Percentiles rank a stretch among this genome's conserved stretches.
Evolutionary conservation across 1,140 invertebrate genomes (phyloP).

Genomic region (Pomacea maculata): DNA sequence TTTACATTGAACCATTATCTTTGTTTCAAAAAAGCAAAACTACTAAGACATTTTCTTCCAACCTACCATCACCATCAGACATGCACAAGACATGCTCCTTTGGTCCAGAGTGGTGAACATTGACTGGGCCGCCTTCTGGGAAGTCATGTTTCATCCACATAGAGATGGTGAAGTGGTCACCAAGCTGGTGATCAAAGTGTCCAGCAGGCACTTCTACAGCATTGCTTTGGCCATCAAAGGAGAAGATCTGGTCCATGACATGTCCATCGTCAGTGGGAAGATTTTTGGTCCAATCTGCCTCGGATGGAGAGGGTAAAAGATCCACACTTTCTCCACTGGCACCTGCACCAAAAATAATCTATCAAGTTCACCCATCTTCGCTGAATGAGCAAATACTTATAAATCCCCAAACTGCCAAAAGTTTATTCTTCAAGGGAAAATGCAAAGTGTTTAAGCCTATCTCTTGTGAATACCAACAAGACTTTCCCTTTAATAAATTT

Average conservation of each 20-base stretch:
- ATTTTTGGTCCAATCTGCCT: slow-evolving; percentile 82
- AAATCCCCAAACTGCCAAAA: too few species aligned
- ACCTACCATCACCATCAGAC: slow-evolving; percentile 94
- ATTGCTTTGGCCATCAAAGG: slow-evolving; percentile 88
- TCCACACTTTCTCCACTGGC: slow-evolving; percentile 78
- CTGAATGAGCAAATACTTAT: too few species aligned
- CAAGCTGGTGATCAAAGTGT: slow-evolving; percentile 72
- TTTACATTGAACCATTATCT: not conserved
- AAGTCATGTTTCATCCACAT: slow-evolving; percentile 92
- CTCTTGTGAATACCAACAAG: too few species aligned
- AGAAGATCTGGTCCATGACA: slow-evolving; percentile 90
- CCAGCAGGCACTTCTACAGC: slow-evolving; percentile 75
- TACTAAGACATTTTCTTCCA: not conserved
- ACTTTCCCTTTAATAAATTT: too few species aligned
- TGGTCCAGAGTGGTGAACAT: slow-evolving; percentile 78
- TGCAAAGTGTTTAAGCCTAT: too few species aligned
- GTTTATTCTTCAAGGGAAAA: too few species aligned
- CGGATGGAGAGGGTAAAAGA: slow-evolving; percentile 83
- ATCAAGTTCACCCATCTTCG: not conserved
- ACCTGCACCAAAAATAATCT: slow-evolving; percentile 64
- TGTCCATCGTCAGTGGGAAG: slow-evolving; percentile 89
- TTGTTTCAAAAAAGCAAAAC: not conserved
- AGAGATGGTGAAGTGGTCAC: slow-evolving; percentile 85
- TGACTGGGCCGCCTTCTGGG: slow-evolving; percentile 65
- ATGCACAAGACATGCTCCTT: slow-evolving; percentile 96